A percentile compares a stretch with the other conserved stretches of the same genome.
Conservation (phyloP, 2,888 invertebrate genomes). For the Vandiemenella viatica region DNA sequence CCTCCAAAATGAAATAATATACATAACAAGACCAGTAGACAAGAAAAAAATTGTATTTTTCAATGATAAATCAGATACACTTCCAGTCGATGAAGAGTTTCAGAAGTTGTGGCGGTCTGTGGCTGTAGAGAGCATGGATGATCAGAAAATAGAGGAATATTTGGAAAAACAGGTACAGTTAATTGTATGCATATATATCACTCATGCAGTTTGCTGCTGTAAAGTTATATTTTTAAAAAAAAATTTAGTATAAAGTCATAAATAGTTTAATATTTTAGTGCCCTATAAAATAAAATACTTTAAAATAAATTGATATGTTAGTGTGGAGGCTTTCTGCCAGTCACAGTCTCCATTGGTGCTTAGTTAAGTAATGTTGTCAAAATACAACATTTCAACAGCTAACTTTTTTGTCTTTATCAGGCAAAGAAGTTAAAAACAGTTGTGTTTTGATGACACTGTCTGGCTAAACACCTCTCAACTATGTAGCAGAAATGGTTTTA, state of each 20-base stretch:
- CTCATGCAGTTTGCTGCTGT: neutral
- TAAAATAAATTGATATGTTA: too few relatives aligned
- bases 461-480: too few relatives aligned
- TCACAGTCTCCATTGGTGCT: too few relatives aligned
- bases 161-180: slow-evolving; percentile 73
- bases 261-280: slow-evolving; percentile 12
- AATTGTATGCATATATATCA: neutral
- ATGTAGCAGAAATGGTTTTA: too few relatives aligned
- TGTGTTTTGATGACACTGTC: too few relatives aligned
- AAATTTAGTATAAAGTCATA: neutral
- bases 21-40: slow-evolving; percentile 71
- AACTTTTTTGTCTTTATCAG: too few relatives aligned
- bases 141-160: slow-evolving; percentile 96
- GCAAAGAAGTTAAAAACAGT: too few relatives aligned
- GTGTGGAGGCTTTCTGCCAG: too few relatives aligned
- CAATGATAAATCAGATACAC: slow-evolving; percentile 76
- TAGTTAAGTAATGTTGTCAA: too few relatives aligned
- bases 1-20: slow-evolving; percentile 62
- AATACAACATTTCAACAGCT: too few relatives aligned
- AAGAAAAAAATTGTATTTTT: slow-evolving; percentile 93
- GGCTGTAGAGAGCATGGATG: slow-evolving; percentile 94
- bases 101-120: slow-evolving; percentile 90
- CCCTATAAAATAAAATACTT: too few relatives aligned
- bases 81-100: slow-evolving; percentile 85
- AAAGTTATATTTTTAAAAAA: too few relatives aligned